Percentiles rank a stretch among this genome's conserved stretches.
Evolutionary conservation across 1,140 invertebrate species (phyloP).

Genomic region (Homarus americanus): DNA sequence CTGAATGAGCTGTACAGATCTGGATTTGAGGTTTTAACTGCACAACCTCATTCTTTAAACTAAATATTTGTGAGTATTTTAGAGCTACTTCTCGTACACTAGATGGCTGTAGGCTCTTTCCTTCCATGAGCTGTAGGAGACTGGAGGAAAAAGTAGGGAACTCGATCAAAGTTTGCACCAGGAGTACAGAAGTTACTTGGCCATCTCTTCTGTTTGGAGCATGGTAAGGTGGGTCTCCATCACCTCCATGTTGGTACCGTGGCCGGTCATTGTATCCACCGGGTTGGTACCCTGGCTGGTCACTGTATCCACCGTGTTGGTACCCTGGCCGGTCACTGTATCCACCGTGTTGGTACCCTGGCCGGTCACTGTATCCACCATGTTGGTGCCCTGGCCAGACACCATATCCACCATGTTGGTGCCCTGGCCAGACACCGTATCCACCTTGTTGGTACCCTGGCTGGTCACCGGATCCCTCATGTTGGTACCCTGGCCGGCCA

Average conservation of each 20-base stretch:
- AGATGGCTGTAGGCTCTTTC: background rate
- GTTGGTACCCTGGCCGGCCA: too few relatives aligned
- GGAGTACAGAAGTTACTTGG: background rate
- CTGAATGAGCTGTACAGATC: constrained; percentile 3
- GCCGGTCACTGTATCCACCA: too few relatives aligned
- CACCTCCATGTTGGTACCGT: background rate
- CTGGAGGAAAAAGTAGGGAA: background rate
- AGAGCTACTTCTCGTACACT: background rate
- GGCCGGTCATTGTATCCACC: too few relatives aligned
- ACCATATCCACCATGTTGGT: too few relatives aligned
- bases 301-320: too few relatives aligned
- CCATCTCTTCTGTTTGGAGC: background rate
- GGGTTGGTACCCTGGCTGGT: too few relatives aligned
- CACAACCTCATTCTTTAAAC: background rate
- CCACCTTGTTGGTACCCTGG: too few relatives aligned
- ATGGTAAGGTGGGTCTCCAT: background rate
- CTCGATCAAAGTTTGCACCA: background rate
- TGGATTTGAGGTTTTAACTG: background rate
- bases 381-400: too few relatives aligned
- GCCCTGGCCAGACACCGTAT: too few relatives aligned
- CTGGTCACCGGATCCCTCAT: too few relatives aligned
- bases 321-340: too few relatives aligned
- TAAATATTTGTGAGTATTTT: background rate
- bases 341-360: too few relatives aligned
- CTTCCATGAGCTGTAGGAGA: constrained; percentile 8